phyloP scores from a whole-genome alignment of 2,888 invertebrate species.

The Arctia plantaginis region DNA sequence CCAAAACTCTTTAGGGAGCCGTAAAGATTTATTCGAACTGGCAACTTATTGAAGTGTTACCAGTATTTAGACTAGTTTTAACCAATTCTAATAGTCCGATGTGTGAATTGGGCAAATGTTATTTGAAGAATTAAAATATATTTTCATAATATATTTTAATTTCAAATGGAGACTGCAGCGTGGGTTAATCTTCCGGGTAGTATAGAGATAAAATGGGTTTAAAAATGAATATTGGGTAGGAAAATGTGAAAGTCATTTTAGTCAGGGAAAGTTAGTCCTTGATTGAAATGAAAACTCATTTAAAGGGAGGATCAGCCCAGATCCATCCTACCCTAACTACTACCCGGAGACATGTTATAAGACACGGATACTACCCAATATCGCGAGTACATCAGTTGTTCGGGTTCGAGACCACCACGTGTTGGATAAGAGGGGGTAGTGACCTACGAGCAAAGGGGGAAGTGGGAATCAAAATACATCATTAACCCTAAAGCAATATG shows the following conservation, averaged over 20 bases:
- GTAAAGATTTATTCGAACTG: slow-evolving; percentile 24
- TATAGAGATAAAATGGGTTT: not conserved
- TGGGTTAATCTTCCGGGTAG: slow-evolving; percentile 30
- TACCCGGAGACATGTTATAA: slow-evolving; percentile 27
- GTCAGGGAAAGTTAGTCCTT: not conserved
- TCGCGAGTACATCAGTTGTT: slow-evolving; percentile 23
- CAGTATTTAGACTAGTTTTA: slow-evolving; percentile 42
- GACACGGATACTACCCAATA: slow-evolving; percentile 34
- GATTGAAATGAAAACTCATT: not conserved
- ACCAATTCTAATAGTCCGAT: slow-evolving; percentile 46
- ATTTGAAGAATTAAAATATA: slow-evolving; percentile 39
- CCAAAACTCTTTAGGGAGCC: slow-evolving; percentile 17
- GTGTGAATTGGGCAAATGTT: slow-evolving; percentile 56
- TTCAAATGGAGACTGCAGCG: slow-evolving; percentile 45
- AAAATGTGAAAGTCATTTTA: not conserved
- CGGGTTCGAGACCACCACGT: slow-evolving; percentile 11
- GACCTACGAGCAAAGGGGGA: not conserved
- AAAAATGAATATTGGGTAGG: not conserved
- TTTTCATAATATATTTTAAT: slow-evolving; percentile 39
- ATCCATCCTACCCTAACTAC: slow-evolving; percentile 4
- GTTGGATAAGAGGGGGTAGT: not conserved
- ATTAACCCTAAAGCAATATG: not conserved
- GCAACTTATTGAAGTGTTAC: slow-evolving; percentile 32
- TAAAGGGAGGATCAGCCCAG: slow-evolving; percentile 19
- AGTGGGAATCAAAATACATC: not conserved